Percentiles rank a stretch among this genome's conserved stretches.
These are phyloP conservation scores for Odontomachus brunneus DNA, from an alignment of 1,140 invertebrate species.

Conservation along the genomic window DNA sequence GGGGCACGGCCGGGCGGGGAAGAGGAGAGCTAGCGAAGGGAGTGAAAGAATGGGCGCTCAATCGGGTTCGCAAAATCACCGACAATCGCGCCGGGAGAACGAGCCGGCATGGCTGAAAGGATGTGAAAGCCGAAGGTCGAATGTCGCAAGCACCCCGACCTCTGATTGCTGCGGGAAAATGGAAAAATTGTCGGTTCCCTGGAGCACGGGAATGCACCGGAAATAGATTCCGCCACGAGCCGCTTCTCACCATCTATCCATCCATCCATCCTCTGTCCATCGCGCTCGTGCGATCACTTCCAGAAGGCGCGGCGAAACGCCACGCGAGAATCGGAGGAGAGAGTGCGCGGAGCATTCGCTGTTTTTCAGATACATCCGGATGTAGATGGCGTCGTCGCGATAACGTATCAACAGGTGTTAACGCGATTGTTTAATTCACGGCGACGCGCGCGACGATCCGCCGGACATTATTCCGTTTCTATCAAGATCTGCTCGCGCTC, in stretches of 20 bases:
- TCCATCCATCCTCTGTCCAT: neutral
- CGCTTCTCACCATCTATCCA: neutral
- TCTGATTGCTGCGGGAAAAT: conserved; percentile 67
- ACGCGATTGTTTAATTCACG: conserved; percentile 48
- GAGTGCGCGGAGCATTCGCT: neutral
- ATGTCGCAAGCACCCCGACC: conserved; percentile 16
- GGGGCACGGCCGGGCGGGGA: too few species aligned
- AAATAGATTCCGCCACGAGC: conserved; percentile 45
- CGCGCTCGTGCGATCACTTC: neutral
- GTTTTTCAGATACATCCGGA: conserved; percentile 28
- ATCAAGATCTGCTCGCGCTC: conserved; percentile 6
- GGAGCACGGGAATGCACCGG: conserved; percentile 38
- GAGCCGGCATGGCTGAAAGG: conserved; percentile 37
- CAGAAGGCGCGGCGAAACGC: neutral
- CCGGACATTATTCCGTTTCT: neutral
- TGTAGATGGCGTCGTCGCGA: conserved; percentile 15
- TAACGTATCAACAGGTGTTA: conserved; percentile 58
- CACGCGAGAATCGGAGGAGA: too few species aligned
- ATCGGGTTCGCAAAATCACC: conserved; percentile 63
- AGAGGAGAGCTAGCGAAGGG: neutral
- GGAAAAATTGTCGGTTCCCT: conserved; percentile 66
- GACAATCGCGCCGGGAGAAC: conserved; percentile 55
- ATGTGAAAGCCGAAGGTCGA: conserved; percentile 48
- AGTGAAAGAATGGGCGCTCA: conserved; percentile 47
- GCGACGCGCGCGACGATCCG: neutral